Base-by-base conservation (phyloP, 2,888 invertebrate genomes). In the Lutraria lutraria region DNA sequence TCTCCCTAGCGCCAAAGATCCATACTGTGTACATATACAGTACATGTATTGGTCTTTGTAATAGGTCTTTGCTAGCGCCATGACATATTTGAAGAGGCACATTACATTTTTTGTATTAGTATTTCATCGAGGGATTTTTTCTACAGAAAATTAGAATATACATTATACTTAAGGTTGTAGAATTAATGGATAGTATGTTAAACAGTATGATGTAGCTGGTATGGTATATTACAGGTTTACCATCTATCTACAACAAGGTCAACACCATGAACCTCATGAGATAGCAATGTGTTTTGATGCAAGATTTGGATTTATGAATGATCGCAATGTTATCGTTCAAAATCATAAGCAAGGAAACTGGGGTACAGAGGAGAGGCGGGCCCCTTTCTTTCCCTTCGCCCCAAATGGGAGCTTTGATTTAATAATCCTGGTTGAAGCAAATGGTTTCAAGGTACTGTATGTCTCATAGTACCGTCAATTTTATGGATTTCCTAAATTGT, bases 371-470 rank as follows among this genome's bases (percentile, higher is more conserved):
- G 95, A 95, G 52, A 89, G 93, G 60, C 90, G 91, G 29, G 85
- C 76, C 31, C 88, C 88, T 10, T 93, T 89, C 87, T 95, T 95
- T 91, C 95, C 95, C 19, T 95, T 95, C 83, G 56, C 87, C 13
- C 93, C 93, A 13, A 93, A 93, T 82, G 87, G 88, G 34, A 88
- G 86, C 54, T 95, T 95, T 91, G 94, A 95, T 19, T 93, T 95
- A 72, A 92, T 95, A 79, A 93, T 95, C 21, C 81, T 95, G 88
- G 91, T 92, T n/a, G 94, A 95, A 60, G 87, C 60, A 0, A 56
- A 87, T 43, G 81, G 86, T 56, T 94, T 92, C 89, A 95, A 95
- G 95, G 98, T 97, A 88, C 6, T 15, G 19, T 63, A 83, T 21
- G 16, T 56, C 56, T 56, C 0, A 56, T 43, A 56, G 63, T 68